Conservation (phyloP, 2,113 vertebrate species). For the Macquaria ambigua region DNA sequence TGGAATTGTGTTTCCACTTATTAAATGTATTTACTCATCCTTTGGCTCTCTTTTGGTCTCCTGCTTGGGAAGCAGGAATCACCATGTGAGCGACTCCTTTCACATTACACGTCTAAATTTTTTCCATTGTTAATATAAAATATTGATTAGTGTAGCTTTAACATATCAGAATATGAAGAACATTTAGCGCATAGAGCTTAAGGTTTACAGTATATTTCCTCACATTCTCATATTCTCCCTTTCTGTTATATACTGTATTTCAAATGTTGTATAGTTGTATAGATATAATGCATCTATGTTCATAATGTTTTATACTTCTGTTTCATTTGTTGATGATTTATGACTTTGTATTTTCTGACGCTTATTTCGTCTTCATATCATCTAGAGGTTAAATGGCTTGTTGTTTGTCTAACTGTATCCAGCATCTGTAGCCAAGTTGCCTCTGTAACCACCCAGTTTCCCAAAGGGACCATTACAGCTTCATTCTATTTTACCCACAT, state of each 20-base stretch:
- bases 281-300: too few species aligned
- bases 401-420: not conserved
- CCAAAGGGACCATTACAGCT: constrained; percentile 13
- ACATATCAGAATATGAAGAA: not conserved
- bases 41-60: not conserved
- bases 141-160: not conserved
- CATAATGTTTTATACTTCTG: not conserved
- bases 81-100: not conserved
- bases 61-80: not conserved
- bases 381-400: not conserved
- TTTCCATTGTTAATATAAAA: not conserved
- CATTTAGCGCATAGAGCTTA: too few species aligned
- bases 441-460: constrained; percentile 4
- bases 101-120: too few species aligned
- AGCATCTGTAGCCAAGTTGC: not conserved
- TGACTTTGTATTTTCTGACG: not conserved
- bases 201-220: not conserved
- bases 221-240: not conserved
- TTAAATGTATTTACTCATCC: not conserved
- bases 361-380: not conserved
- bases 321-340: not conserved
- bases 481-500: not conserved
- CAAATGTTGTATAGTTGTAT: not conserved
- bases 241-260: not conserved
- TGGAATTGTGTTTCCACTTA: not conserved